Percentiles rank a stretch among this genome's conserved stretches.
Evolutionary conservation across 2,113 vertebrate species (phyloP).

Genomic region (Prunella himalayana): DNA sequence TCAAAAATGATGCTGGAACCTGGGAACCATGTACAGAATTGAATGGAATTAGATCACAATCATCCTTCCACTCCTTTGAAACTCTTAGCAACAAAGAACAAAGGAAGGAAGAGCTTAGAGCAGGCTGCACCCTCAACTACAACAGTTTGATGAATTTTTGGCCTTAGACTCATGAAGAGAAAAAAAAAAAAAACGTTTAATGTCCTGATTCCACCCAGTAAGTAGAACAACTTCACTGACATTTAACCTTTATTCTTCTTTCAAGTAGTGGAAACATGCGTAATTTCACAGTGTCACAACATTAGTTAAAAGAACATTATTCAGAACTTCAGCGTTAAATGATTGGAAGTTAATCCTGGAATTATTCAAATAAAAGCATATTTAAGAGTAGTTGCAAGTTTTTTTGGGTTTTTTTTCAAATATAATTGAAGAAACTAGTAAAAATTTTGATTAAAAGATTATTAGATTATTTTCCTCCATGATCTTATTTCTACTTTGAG

Average conservation of each 20-base stretch:
- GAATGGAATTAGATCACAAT: not conserved
- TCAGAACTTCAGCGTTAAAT: not conserved
- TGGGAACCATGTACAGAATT: not conserved
- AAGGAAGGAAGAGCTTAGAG: not conserved
- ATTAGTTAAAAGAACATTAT: not conserved
- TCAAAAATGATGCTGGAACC: not conserved
- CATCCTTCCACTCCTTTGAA: not conserved
- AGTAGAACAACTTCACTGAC: conserved; percentile 15
- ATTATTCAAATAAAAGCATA: not conserved
- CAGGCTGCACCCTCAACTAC: not conserved
- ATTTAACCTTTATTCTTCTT: conserved; percentile 30
- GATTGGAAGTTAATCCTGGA: not conserved
- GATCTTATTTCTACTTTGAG: not conserved
- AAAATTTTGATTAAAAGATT: not conserved
- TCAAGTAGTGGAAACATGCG: conserved; percentile 13
- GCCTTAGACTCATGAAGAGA: not conserved
- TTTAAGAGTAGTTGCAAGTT: not conserved
- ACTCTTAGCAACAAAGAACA: not conserved
- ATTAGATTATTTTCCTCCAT: not conserved
- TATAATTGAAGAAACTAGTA: not conserved
- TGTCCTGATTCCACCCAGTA: not conserved
- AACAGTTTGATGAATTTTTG: not conserved
- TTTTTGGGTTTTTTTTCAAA: not conserved
- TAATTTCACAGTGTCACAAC: not conserved
- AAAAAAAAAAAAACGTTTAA: not conserved